Evolutionary conservation across 2,888 invertebrate genomes (phyloP).

Genomic region (Microplitis manilae): DNA sequence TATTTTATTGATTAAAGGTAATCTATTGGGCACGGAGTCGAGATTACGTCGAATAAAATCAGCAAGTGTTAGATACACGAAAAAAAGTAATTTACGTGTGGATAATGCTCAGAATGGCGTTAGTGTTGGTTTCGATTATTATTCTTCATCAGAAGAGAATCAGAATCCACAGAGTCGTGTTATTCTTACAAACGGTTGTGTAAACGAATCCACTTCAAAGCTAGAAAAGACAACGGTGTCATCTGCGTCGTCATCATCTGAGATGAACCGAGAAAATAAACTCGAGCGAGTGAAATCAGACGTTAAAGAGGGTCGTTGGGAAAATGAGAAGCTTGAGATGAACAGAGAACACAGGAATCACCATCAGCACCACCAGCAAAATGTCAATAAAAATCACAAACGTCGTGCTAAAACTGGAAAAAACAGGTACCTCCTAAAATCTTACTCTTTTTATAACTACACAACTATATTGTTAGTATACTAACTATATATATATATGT

Average conservation of each 20-base stretch:
- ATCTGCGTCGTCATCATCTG: constrained; percentile 13
- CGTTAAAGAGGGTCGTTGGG: constrained; percentile 20
- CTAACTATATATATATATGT: background rate
- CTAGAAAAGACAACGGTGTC: constrained; percentile 1
- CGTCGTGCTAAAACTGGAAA: constrained; percentile 65
- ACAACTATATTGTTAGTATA: background rate
- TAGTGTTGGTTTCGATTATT: constrained; percentile 36
- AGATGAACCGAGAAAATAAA: constrained; percentile 33
- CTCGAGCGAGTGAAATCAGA: constrained; percentile 18
- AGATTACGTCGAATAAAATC: constrained; percentile 70
- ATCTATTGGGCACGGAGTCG: constrained; percentile 68
- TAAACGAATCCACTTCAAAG: constrained; percentile 10
- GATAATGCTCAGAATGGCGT: constrained; percentile 44
- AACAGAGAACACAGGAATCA: constrained; percentile 38
- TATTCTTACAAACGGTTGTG: background rate
- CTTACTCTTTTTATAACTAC: constrained; percentile 3
- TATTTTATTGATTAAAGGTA: constrained; percentile 55
- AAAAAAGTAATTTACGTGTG: constrained; percentile 27
- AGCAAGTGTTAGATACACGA: constrained; percentile 60
- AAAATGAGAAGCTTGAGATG: constrained; percentile 40
- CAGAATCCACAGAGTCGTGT: constrained; percentile 57
- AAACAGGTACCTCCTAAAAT: constrained; percentile 65
- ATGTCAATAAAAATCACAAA: constrained; percentile 58
- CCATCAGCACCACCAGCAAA: constrained; percentile 46
- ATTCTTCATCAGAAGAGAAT: constrained; percentile 60